Base-by-base conservation (phyloP, 2,888 invertebrate genomes). In the Rhodophaea formosa region DNA sequence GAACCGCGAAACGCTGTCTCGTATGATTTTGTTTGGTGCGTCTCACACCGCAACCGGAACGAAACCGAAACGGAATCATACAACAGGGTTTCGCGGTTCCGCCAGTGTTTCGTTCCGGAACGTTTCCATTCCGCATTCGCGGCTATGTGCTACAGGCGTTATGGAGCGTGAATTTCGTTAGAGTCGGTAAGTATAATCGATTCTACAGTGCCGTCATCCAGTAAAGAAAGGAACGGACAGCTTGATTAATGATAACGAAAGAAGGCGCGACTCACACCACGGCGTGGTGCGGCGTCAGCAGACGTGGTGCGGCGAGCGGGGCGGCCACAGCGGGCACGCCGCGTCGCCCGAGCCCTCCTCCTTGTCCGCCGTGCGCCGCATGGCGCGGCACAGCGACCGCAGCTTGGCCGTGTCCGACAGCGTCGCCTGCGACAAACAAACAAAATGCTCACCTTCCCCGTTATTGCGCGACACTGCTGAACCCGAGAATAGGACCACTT, bases 321-420 rank as follows among this genome's bases (percentile, higher is more conserved):
- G 72, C 47, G 69, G 68, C 80, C 84, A 84, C 65, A 84, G 74
- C 62, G 83, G 79, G 10, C 78, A 64, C 1, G 72, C 82, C 8
- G 79, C 86, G n/a, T 76, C 81, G 23, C 68, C 73, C 1, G 67
- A 69, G 15, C 67, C 68, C 46, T 74, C 73, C 15, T 63, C 66
- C 59, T 83, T 84, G 64, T 74, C 72, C 6, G 72, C 67, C 64
- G 72, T 67, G 65, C 83, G 77, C 0, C 81, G 77, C 3, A 81
- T 1, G 49, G 70, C n/a, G 0, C 75, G 69, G 51, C 72, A 61
- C 32, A 85, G 45, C 0, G 74, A 63, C 14, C 71, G 65, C 64
- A 88, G 79, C 64, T 78, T 83, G 35, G 81, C 79, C 10, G 75
- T 67, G 64, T 90, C 84, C 0, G 89, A 86, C 14, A 90, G 76